Percentiles rank a stretch among this genome's conserved stretches.
phyloP scores from a whole-genome alignment of 1,140 invertebrate species.

The Lepidotrigona ventralis region DNA sequence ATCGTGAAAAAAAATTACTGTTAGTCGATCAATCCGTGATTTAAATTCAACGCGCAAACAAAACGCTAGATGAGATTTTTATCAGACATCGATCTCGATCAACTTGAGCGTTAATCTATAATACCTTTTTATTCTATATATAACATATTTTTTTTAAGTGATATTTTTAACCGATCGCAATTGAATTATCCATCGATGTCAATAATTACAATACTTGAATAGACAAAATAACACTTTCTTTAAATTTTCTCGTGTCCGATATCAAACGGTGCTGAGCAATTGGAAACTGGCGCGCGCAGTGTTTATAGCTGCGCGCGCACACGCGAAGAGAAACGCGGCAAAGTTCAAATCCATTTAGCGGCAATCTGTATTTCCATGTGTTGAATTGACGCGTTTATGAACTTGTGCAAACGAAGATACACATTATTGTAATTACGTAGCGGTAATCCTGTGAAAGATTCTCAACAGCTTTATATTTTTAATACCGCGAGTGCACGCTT shows the following conservation, averaged over 20 bases:
- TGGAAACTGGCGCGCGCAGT: background rate
- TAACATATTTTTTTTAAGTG: background rate
- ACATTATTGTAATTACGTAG: background rate
- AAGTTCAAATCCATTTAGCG: slow-evolving; percentile 39
- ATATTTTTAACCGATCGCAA: background rate
- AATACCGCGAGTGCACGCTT: background rate
- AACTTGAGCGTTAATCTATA: slow-evolving; percentile 1
- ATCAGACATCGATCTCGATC: background rate
- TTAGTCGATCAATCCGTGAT: background rate
- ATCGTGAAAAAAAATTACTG: background rate
- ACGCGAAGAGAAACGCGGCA: background rate
- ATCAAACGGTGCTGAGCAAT: slow-evolving; percentile 1
- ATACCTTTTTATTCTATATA: slow-evolving; percentile 7
- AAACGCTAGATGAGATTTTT: background rate
- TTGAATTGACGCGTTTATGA: background rate
- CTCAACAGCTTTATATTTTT: background rate
- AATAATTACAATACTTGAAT: background rate
- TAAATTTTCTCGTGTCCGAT: background rate
- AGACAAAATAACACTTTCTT: no score
- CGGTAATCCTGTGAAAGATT: background rate
- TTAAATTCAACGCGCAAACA: background rate
- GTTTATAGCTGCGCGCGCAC: slow-evolving; percentile 1
- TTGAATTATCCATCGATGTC: background rate
- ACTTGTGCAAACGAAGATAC: background rate
- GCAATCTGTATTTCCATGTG: background rate